These are phyloP conservation scores for Bungarus multicinctus DNA, from an alignment of 2,113 vertebrate species.

Conservation along the genomic window DNA sequence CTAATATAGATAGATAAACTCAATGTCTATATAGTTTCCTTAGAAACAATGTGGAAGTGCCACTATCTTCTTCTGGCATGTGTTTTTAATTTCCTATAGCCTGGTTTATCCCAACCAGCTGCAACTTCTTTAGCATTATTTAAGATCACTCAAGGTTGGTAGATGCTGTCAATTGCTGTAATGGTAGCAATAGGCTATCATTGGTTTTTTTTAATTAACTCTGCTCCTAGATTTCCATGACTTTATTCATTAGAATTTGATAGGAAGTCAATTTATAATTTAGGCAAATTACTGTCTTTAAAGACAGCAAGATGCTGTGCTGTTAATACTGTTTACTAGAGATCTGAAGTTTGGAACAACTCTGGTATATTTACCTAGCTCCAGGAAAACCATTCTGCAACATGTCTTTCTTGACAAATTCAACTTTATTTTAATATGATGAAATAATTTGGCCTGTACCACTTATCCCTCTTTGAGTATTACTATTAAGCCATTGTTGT, in stretches of 20 bases:
- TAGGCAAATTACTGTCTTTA: background rate
- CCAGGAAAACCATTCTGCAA: background rate
- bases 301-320: background rate
- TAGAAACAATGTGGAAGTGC: background rate
- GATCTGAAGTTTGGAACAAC: background rate
- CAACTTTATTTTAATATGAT: background rate
- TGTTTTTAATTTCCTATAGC: background rate
- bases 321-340: background rate
- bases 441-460: background rate
- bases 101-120: background rate
- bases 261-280: background rate
- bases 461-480: background rate
- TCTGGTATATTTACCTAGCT: background rate
- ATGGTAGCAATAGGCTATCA: background rate
- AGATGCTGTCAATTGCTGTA: background rate
- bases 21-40: background rate
- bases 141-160: background rate
- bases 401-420: background rate
- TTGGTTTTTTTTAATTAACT: background rate
- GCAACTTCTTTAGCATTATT: background rate
- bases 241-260: background rate
- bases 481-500: background rate
- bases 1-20: background rate
- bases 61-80: background rate
- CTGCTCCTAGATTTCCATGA: background rate